Evolutionary conservation across 2,888 invertebrate genomes (phyloP), one percentile per base, ranked within the genome.

Genomic region (Cryptus viduatorius): DNA sequence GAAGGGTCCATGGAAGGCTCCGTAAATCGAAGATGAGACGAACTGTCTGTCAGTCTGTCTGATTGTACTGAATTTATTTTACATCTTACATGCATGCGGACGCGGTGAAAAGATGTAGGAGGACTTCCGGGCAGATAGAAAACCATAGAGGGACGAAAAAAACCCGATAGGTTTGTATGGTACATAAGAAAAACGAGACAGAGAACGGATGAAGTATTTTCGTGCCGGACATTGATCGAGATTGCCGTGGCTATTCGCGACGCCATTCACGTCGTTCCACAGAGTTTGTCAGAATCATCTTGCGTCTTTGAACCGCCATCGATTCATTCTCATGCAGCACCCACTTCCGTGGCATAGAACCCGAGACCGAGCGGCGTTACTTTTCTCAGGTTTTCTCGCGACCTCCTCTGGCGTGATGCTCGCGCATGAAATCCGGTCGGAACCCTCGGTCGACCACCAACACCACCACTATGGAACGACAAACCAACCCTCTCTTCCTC

Each of bases 141-240:
- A 5, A n/a, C 14, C 37, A 44, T 59, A 44, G 61, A 61, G 44
- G 65, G 48, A 12, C 31, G 44, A 72, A 59, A 77, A 73, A 78
- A 56, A n/a, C 24, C 14, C 42, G 44, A 71, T 24, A 48, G 56
- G 48, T 24, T 10, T 42, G 56, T 12, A 19, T 24, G n/a, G 4
- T 29, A 16, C 4, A 73, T 48, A 50, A 44, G 37, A 48, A 42
- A 67, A 69, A 75, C 48, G 69, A 42, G 48, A 78, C 65, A 71
- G 56, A 37, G 19, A 1, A 29, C 50, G 67, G 71, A 84, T 76
- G 76, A 76, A 53, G 37, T 50, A 65, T 83, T 79, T 79, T 67
- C 65, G 31, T 48, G 46, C 82, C 82, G 84, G 82, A 82, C 76
- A 79, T 79, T 79, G 84, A 82, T 79, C 64, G 67, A 79, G 82